Evolutionary conservation across 2,888 invertebrate genomes (phyloP).

Genomic region (Tridacna gigas): DNA sequence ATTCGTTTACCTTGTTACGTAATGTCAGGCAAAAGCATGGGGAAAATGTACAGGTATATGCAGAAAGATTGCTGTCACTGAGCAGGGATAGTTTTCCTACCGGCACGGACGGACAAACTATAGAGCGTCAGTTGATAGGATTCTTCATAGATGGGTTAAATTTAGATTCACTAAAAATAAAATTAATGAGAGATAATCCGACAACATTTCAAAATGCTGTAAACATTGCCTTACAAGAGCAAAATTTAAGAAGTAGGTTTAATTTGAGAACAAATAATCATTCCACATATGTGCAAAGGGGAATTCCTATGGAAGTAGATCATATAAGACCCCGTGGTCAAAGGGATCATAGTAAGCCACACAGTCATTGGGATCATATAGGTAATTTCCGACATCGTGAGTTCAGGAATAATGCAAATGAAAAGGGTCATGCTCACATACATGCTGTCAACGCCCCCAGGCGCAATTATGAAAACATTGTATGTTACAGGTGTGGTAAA

Average conservation of each 20-base stretch:
- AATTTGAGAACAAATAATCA: constrained; percentile 30
- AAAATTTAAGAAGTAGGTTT: constrained; percentile 42
- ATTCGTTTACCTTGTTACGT: constrained; percentile 41
- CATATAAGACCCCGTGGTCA: not conserved
- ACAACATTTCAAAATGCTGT: not conserved
- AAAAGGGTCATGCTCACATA: not conserved
- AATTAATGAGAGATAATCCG: constrained; percentile 47
- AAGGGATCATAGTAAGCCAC: not conserved
- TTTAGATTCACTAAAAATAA: constrained; percentile 40
- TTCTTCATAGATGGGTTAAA: constrained; percentile 46
- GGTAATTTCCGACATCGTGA: not conserved
- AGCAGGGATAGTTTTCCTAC: constrained; percentile 38
- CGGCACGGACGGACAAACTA: not conserved
- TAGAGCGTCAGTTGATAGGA: constrained; percentile 40
- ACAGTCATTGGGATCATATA: not conserved
- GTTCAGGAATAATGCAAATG: not conserved
- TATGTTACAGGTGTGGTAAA: not conserved
- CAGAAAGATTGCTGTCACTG: constrained; percentile 38
- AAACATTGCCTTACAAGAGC: constrained; percentile 33
- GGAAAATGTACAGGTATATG: constrained; percentile 48
- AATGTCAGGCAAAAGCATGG: constrained; percentile 36
- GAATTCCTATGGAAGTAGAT: constrained; percentile 40
- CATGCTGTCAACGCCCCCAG: not conserved
- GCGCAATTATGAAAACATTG: not conserved
- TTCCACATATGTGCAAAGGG: not conserved